Evolutionary conservation across 2,797 vertebrate genomes (phyloP).

Genomic region (Poecile montanus): DNA sequence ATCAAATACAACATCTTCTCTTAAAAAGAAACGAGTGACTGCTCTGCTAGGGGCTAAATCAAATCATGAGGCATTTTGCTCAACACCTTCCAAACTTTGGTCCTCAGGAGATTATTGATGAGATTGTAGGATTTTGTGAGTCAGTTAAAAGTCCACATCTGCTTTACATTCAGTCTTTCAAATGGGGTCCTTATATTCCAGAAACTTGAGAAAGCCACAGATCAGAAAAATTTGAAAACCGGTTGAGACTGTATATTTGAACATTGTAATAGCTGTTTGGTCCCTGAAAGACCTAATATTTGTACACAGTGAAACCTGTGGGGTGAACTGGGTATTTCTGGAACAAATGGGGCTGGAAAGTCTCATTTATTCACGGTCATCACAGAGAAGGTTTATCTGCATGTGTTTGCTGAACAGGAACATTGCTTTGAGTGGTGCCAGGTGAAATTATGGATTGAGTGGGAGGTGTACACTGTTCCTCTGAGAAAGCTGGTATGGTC

Average conservation of each 20-base stretch:
- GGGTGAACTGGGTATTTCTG: background rate
- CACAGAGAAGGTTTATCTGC: background rate
- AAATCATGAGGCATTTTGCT: background rate
- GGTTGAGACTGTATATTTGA: background rate
- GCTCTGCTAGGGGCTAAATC: background rate
- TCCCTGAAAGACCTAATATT: background rate
- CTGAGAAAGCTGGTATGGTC: background rate
- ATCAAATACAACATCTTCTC: background rate
- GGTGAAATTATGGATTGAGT: background rate
- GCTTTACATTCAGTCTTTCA: background rate
- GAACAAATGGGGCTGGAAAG: background rate
- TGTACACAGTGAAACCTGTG: background rate
- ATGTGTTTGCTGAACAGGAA: background rate
- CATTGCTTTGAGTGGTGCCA: background rate
- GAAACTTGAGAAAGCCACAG: background rate
- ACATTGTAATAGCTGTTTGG: background rate
- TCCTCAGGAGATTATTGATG: background rate
- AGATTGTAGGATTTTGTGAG: background rate
- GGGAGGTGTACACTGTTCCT: background rate
- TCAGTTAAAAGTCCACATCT: background rate
- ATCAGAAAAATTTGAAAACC: background rate
- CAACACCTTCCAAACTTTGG: background rate
- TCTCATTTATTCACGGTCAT: background rate
- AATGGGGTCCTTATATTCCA: background rate
- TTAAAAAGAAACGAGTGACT: background rate